phyloP scores from a whole-genome alignment of 1,140 invertebrate genomes.

The Ladona fulva region DNA sequence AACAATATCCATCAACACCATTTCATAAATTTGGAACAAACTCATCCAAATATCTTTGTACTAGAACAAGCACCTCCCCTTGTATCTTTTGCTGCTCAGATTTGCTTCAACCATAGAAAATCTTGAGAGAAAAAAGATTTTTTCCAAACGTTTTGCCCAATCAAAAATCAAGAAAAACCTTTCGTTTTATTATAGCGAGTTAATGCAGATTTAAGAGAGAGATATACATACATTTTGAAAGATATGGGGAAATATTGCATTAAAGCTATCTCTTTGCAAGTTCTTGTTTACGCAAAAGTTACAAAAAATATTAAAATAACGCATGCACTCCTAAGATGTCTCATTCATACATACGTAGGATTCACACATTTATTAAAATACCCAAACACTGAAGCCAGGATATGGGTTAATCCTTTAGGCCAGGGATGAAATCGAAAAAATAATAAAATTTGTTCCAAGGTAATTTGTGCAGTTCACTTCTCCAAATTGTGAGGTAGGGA shows the following conservation, averaged over 20 bases:
- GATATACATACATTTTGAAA: not conserved
- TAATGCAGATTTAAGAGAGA: not conserved
- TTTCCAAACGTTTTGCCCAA: not conserved
- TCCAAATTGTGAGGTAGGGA: not conserved
- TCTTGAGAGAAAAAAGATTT: not conserved
- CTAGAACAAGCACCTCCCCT: not conserved
- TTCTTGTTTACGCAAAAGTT: constrained; percentile 3
- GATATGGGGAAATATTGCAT: not conserved
- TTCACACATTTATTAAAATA: constrained; percentile 8
- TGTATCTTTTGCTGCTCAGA: not conserved
- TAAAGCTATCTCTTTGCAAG: constrained; percentile 5
- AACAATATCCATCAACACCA: not conserved
- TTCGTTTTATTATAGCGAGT: not conserved
- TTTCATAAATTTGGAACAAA: not conserved
- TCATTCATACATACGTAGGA: not conserved
- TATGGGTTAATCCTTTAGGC: not conserved
- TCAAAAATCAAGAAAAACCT: not conserved
- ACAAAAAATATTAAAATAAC: constrained; percentile 9
- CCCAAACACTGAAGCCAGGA: constrained; percentile 3
- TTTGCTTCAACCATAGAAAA: not conserved
- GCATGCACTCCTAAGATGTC: constrained; percentile 8
- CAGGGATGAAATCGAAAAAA: not conserved
- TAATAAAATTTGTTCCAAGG: not conserved
- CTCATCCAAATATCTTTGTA: not conserved
- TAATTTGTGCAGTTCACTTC: constrained; percentile 8